Evolutionary conservation across 2,113 vertebrate genomes (phyloP), one percentile per base, ranked within the genome.

Genomic region (Castor canadensis): DNA sequence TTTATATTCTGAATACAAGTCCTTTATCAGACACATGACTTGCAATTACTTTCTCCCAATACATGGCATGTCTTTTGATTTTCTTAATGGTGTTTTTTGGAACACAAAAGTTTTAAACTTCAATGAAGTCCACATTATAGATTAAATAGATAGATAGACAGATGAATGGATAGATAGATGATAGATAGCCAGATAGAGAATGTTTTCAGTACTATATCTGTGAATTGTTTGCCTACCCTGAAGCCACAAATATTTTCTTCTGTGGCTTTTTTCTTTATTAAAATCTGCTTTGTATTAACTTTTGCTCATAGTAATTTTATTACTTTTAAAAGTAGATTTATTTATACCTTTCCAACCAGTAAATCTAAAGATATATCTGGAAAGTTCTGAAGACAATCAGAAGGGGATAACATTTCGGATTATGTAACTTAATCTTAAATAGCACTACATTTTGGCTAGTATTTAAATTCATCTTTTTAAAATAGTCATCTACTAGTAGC

Each of bases 401-500:
- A 56, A 56, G 0, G 9, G 16, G 6, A 10, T 60, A 49, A 5
- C 26, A 40, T 79, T 91, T 69, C n/a, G 13, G 0, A 49, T 40
- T 35, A 73, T 28, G 10, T 91, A 73, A 95, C 30, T 24, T 83
- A 83, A 75, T 54, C 52, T 79, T 45, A 76, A 87, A 58, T 22
- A 56, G 6, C 2, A 47, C 9, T 13, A 84, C 22, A 12, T 81
- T 85, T 93, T 69, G 45, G 20, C 45, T 93, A 52, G 9, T 60
- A 52, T 43, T 94, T 87, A 94, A 71, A 80, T 66, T 92, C 92
- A 62, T n/a, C 43, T 75, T 93, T 83, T 77, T 62, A 12, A 86
- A 93, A 75, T 89, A 73, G 13, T 8, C 28, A 38, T 38, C 15
- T 83, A 49, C 47, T 91, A 85, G 30, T 49, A 80, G n/a, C 19